phyloP scores from a whole-genome alignment of 2,888 invertebrate species.

The Penaeus monodon region DNA sequence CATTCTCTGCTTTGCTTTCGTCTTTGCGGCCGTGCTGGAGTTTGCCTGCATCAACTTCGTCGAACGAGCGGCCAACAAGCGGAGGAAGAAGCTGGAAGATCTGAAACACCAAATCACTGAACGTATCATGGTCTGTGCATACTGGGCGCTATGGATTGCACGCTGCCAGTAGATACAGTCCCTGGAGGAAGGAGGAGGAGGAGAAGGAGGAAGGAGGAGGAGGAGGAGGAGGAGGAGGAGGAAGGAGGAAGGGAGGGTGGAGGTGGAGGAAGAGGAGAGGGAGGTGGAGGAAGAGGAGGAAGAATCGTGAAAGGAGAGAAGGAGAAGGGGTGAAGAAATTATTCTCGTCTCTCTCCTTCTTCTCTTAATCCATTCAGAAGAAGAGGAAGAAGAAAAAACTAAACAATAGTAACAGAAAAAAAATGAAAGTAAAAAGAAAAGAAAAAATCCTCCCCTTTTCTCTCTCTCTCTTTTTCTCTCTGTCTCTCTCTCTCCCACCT shows the following conservation, averaged over 20 bases:
- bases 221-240: too few relatives aligned
- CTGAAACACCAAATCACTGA: conserved; percentile 61
- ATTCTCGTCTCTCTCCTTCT: not conserved
- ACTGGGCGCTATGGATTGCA: not conserved
- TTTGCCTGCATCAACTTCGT: conserved; percentile 77
- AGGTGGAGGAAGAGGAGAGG: too few relatives aligned
- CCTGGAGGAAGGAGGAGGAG: too few relatives aligned
- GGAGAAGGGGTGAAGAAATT: too few relatives aligned
- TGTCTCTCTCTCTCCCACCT: not conserved
- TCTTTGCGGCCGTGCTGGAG: conserved; percentile 76
- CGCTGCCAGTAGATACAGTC: too few relatives aligned
- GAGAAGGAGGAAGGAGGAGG: too few relatives aligned
- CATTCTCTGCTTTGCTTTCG: conserved; percentile 76
- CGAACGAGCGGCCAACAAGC: conserved; percentile 65
- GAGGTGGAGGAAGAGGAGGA: too few relatives aligned
- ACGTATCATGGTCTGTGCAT: conserved; percentile 57
- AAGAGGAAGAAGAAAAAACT: too few relatives aligned
- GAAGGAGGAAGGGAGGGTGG: too few relatives aligned
- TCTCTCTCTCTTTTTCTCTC: conserved; percentile 6
- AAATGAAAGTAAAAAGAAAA: too few relatives aligned
- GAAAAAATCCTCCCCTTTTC: not conserved
- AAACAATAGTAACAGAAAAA: too few relatives aligned
- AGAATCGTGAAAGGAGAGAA: too few relatives aligned
- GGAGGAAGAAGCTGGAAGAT: conserved; percentile 61
- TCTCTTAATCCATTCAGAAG: not conserved